Conservation (phyloP, 2,113 vertebrate species). For the Gobius niger region DNA sequence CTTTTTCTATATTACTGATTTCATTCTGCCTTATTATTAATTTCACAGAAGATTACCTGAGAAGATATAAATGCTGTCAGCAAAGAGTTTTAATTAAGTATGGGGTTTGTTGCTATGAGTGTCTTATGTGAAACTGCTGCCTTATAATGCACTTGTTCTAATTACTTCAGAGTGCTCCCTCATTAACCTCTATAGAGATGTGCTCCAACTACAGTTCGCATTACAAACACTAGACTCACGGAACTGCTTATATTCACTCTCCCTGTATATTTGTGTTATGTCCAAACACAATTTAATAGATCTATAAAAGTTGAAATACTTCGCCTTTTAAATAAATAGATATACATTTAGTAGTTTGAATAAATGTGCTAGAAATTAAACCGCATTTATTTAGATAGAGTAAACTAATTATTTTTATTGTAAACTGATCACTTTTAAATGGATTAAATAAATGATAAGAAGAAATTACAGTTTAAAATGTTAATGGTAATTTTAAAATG, state of each 20-base stretch:
- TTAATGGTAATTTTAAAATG: neutral
- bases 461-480: too few species aligned
- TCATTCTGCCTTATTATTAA: conserved; percentile 76
- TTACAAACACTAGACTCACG: conserved; percentile 56
- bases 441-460: too few species aligned
- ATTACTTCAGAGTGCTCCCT: conserved; percentile 73
- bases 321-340: neutral
- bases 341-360: neutral
- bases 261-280: conserved; percentile 17
- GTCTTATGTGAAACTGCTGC: conserved; percentile 72
- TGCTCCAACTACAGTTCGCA: conserved; percentile 64
- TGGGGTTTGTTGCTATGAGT: conserved; percentile 70
- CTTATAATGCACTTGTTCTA: conserved; percentile 76
- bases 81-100: conserved; percentile 79
- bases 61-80: conserved; percentile 76
- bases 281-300: neutral
- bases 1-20: conserved; percentile 71
- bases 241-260: conserved; percentile 41
- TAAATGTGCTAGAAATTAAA: neutral
- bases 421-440: too few species aligned
- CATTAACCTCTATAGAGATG: conserved; percentile 72
- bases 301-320: neutral
- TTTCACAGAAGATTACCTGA: conserved; percentile 81
- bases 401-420: too few species aligned
- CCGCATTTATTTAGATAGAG: neutral